phyloP scores from a whole-genome alignment of 1,140 invertebrate genomes.

The Magallana ariakensis region DNA sequence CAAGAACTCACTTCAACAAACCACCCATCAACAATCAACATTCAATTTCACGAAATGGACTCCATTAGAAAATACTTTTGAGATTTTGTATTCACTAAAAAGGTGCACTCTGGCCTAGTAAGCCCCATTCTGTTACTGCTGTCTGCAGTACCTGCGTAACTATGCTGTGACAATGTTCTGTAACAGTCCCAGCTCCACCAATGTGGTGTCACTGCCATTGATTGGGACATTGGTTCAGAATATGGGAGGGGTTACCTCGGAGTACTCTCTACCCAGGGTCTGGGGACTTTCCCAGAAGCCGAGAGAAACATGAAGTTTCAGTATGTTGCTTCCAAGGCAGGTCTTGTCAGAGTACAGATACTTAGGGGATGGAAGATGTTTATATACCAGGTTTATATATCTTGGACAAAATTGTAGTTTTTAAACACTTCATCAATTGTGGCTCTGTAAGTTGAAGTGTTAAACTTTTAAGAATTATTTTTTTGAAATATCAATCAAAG shows the following conservation, averaged over 20 bases:
- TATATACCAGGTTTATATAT: neutral
- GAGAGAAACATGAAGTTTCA: neutral
- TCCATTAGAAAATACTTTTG: too few species aligned
- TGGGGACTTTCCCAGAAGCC: conserved; percentile 33
- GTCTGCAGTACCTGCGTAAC: conserved; percentile 17
- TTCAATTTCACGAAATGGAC: too few species aligned
- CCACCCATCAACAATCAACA: too few species aligned
- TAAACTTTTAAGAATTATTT: neutral
- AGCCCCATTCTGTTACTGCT: conserved; percentile 22
- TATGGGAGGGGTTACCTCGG: neutral
- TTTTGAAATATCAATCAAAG: neutral
- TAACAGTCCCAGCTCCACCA: conserved; percentile 26
- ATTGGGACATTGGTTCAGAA: neutral
- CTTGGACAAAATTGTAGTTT: neutral
- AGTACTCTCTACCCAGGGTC: conserved; percentile 18
- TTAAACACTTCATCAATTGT: neutral
- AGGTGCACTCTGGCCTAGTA: conserved; percentile 8
- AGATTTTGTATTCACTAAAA: neutral
- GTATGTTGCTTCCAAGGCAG: conserved; percentile 26
- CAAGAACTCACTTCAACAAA: too few species aligned
- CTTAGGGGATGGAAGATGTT: neutral
- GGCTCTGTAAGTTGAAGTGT: neutral
- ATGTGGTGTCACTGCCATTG: neutral
- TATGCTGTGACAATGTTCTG: conserved; percentile 28
- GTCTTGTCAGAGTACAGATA: neutral